A percentile compares a stretch with the other conserved stretches of the same genome.
Conservation (phyloP, 1,140 invertebrate genomes). For the Heliconius hewitsoni region DNA sequence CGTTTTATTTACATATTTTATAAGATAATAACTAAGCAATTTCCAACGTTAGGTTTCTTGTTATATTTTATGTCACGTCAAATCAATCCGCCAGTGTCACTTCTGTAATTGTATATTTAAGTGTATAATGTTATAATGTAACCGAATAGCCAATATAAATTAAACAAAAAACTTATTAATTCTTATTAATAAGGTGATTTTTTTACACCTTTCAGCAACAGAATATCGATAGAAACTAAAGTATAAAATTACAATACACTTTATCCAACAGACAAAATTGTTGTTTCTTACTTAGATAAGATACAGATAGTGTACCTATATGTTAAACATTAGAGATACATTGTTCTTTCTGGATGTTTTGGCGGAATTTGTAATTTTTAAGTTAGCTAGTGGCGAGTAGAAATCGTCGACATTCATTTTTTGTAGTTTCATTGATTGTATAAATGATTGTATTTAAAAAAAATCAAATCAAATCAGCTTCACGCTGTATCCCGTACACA, state of each 20-base stretch:
- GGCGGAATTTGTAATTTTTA: too few relatives aligned
- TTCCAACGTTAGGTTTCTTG: slow-evolving; percentile 5
- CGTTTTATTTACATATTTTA: slow-evolving; percentile 29
- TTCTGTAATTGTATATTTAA: slow-evolving; percentile 18
- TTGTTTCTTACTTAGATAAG: background rate
- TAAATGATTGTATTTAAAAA: too few relatives aligned
- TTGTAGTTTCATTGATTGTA: too few relatives aligned
- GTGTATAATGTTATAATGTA: background rate
- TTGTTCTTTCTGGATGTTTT: too few relatives aligned
- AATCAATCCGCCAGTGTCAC: slow-evolving; percentile 15
- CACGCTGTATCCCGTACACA: too few relatives aligned
- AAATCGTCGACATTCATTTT: too few relatives aligned
- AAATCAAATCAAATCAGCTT: too few relatives aligned
- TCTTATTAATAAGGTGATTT: background rate
- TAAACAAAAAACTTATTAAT: background rate
- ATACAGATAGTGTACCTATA: too few relatives aligned
- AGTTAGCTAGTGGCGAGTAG: too few relatives aligned
- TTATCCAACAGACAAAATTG: background rate
- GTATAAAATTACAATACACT: background rate
- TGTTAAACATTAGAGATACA: too few relatives aligned
- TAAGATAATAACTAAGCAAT: slow-evolving; percentile 30
- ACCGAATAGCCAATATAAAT: background rate
- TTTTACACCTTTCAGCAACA: background rate
- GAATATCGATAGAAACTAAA: background rate
- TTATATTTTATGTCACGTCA: slow-evolving; percentile 7